phyloP scores from a whole-genome alignment of 1,140 invertebrate species.

The Drosophila punjabiensis region DNA sequence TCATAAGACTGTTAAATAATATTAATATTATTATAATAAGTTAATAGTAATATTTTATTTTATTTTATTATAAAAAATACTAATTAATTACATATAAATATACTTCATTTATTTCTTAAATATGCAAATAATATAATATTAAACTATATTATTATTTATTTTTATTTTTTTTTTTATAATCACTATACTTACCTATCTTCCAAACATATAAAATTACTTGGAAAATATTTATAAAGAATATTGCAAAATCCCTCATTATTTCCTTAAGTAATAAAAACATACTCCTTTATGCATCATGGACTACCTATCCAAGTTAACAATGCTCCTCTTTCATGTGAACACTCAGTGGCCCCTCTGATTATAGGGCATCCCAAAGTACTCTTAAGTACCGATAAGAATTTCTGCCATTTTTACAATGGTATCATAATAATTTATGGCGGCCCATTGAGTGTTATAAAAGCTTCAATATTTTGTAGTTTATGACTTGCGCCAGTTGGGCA shows the following conservation, averaged over 20 bases:
- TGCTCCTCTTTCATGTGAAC: neutral
- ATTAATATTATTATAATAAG: no score
- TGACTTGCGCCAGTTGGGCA: constrained; percentile 79
- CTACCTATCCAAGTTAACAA: neutral
- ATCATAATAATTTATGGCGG: constrained; percentile 84
- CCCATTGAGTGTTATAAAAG: constrained; percentile 84
- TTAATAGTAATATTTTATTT: no score
- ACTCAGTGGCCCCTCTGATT: constrained; percentile 12
- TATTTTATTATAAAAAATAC: no score
- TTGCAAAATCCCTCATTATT: neutral
- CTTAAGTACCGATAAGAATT: constrained; percentile 84
- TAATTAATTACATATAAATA: no score
- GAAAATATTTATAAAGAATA: neutral
- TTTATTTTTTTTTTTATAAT: neutral
- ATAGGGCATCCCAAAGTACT: constrained; percentile 51
- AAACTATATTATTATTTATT: neutral
- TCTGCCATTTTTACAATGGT: constrained; percentile 83
- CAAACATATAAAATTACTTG: neutral
- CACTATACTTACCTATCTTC: neutral
- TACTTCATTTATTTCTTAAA: no score
- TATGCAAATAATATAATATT: neutral
- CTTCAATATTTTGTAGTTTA: constrained; percentile 85
- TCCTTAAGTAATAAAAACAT: neutral
- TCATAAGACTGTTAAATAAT: no score
- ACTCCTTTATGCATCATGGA: neutral